Percentiles rank a stretch among this genome's conserved stretches.
These are phyloP conservation scores for Caenorhabditis brenneri DNA, from an alignment of 1,140 invertebrate genomes.

Conservation along the genomic window DNA sequence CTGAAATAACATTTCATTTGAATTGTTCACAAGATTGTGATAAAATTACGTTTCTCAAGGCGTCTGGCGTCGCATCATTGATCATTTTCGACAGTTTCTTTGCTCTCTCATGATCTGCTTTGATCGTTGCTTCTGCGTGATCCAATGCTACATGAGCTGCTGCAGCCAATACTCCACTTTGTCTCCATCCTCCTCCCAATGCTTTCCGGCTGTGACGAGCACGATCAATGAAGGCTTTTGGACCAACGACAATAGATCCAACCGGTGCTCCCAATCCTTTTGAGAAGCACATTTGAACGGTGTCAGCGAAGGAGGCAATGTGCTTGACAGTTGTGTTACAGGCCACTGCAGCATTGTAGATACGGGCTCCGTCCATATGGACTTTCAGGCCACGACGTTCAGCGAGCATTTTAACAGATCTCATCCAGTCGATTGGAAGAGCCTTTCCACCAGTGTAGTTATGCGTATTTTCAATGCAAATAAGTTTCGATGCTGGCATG, in stretches of 20 bases:
- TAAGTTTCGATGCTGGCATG: constrained; percentile 80
- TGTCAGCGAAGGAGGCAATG: constrained; percentile 74
- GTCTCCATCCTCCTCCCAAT: constrained; percentile 88
- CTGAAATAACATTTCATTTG: too few relatives aligned
- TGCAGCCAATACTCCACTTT: constrained; percentile 85
- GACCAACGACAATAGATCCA: constrained; percentile 84
- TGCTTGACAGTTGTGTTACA: constrained; percentile 25
- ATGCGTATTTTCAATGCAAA: constrained; percentile 90
- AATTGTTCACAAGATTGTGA: too few relatives aligned
- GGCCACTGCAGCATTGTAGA: constrained; percentile 85
- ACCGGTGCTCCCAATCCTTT: constrained; percentile 85
- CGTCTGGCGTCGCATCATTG: constrained; percentile 53
- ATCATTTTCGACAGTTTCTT: constrained; percentile 77
- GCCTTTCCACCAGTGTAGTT: constrained; percentile 85
- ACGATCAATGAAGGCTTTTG: constrained; percentile 78
- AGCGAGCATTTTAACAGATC: constrained; percentile 76
- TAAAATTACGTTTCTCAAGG: constrained; percentile 12
- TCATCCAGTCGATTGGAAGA: constrained; percentile 81
- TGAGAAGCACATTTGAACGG: constrained; percentile 76
- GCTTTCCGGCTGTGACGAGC: constrained; percentile 71
- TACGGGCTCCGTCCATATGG: constrained; percentile 89
- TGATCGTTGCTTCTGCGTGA: constrained; percentile 78
- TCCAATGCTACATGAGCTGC: constrained; percentile 84
- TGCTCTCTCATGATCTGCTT: constrained; percentile 80
- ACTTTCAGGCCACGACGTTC: constrained; percentile 77